phyloP scores from a whole-genome alignment of 2,797 vertebrate species.

The Myotis pilosus region DNA sequence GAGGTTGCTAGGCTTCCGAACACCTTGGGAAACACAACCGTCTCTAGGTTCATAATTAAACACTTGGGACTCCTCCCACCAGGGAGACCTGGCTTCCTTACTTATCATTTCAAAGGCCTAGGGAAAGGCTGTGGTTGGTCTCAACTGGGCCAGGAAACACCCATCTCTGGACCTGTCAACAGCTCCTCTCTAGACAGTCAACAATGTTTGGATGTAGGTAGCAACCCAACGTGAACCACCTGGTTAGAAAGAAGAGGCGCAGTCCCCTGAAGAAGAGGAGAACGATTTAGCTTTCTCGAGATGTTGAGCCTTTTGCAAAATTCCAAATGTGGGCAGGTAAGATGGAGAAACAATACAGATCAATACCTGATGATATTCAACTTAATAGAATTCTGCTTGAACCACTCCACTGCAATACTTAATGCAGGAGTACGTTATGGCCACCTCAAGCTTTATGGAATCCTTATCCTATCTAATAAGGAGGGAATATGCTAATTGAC shows the following conservation, averaged over 20 bases:
- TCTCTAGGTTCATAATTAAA: not conserved
- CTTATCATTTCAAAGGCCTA: not conserved
- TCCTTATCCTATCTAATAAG: not conserved
- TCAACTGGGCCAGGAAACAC: not conserved
- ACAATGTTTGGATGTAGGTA: not conserved
- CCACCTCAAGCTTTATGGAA: slow-evolving; percentile 27
- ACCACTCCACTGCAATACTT: slow-evolving; percentile 25
- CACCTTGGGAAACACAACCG: not conserved
- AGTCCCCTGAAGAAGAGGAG: not conserved
- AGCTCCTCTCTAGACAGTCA: not conserved
- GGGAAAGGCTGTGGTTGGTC: not conserved
- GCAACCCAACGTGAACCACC: not conserved
- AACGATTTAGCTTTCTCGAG: not conserved
- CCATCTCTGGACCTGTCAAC: not conserved
- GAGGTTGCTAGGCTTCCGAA: not conserved
- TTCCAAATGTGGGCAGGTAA: not conserved
- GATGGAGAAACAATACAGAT: not conserved
- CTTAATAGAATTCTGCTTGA: slow-evolving; percentile 40
- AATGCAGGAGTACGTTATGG: slow-evolving; percentile 23
- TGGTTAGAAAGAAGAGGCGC: not conserved
- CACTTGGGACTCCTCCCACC: not conserved
- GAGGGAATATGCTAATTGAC: too few species aligned
- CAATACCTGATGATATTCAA: slow-evolving; percentile 28
- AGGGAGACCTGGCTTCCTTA: not conserved
- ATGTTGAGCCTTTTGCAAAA: not conserved